These are phyloP conservation scores for Slavum lentiscoides DNA, from an alignment of 2,888 invertebrate genomes.

Conservation along the genomic window DNA sequence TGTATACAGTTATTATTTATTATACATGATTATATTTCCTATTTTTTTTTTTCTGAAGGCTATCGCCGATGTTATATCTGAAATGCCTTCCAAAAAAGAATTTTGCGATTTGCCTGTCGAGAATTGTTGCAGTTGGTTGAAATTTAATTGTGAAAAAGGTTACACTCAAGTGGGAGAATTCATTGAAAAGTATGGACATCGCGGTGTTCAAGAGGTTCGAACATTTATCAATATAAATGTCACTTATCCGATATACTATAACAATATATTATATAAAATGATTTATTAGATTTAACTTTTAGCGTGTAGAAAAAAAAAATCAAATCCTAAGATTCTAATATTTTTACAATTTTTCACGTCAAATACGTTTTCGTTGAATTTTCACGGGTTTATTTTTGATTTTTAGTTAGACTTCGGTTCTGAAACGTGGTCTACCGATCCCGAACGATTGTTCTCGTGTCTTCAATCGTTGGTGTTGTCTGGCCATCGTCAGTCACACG, in stretches of 20 bases:
- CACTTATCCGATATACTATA: too few species aligned
- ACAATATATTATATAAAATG: too few species aligned
- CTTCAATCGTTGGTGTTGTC: conserved; percentile 63
- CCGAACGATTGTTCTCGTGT: conserved; percentile 66
- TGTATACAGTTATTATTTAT: background rate
- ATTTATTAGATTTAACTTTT: background rate
- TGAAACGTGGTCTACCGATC: conserved; percentile 70
- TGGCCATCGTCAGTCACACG: background rate
- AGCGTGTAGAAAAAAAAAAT: background rate
- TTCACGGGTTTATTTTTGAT: background rate
- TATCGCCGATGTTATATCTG: conserved; percentile 58
- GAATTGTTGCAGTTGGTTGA: conserved; percentile 67
- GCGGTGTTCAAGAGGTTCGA: conserved; percentile 68
- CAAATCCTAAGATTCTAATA: background rate
- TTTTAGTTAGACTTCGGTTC: conserved; percentile 69
- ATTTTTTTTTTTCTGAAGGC: conserved; percentile 55
- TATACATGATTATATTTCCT: background rate
- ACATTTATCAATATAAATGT: conserved; percentile 8
- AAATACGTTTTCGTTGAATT: background rate
- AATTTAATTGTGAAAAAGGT: conserved; percentile 62
- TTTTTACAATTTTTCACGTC: too few species aligned
- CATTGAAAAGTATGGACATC: conserved; percentile 72
- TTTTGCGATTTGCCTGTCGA: conserved; percentile 63
- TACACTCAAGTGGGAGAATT: conserved; percentile 65
- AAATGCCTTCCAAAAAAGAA: conserved; percentile 61